A percentile compares a stretch with the other conserved stretches of the same genome.
Conservation (phyloP, 2,797 vertebrate genomes). For the Enteromius afrohamiltoni region DNA sequence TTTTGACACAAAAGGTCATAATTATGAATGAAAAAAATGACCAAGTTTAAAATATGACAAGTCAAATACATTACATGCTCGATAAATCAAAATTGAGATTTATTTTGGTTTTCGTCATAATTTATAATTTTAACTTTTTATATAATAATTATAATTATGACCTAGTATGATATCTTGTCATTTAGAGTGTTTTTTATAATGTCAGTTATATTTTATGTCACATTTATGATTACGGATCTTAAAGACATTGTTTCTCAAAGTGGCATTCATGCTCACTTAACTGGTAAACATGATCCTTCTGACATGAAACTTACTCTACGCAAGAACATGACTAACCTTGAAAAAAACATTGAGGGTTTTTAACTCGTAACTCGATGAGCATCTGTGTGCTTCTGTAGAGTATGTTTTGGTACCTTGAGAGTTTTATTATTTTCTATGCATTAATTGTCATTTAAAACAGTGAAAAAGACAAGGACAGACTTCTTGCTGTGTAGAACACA, state of each 20-base stretch:
- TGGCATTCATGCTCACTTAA: neutral
- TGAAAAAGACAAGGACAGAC: neutral
- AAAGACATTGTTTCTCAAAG: neutral
- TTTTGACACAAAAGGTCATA: neutral
- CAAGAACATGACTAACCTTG: neutral
- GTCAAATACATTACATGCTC: neutral
- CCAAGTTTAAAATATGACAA: neutral
- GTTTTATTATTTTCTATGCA: slow-evolving; percentile 30
- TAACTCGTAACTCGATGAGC: neutral
- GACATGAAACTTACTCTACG: neutral
- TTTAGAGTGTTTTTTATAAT: neutral
- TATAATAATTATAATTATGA: neutral
- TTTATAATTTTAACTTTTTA: neutral
- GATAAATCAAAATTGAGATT: neutral
- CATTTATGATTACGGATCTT: neutral
- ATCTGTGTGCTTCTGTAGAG: neutral
- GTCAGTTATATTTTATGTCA: neutral
- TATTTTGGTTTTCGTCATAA: neutral
- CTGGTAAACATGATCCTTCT: neutral
- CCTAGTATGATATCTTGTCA: neutral
- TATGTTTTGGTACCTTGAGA: neutral
- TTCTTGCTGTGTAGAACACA: neutral
- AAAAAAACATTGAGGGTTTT: neutral
- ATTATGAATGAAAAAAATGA: neutral
- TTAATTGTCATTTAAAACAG: neutral